These are phyloP conservation scores for Drosophila pseudoobscura DNA, from an alignment of 1,140 invertebrate species.

Conservation along the genomic window DNA sequence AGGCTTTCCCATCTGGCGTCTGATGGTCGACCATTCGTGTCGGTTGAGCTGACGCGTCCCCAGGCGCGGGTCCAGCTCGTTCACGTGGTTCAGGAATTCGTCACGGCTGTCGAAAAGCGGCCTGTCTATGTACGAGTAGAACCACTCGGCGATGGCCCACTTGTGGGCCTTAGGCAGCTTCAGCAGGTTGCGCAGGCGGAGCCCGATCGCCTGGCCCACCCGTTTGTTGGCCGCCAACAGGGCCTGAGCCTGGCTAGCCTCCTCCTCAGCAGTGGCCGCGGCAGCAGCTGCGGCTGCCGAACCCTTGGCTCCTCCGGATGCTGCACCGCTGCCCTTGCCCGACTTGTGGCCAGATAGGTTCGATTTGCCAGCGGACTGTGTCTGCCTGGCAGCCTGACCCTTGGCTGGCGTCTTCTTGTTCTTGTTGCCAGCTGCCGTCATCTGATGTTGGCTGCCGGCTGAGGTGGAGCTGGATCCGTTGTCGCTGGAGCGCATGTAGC, in stretches of 20 bases:
- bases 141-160: conserved; percentile 99
- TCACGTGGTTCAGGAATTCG: conserved; percentile 97
- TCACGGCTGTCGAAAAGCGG: conserved; percentile 97
- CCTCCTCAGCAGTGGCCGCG: conserved; percentile 34
- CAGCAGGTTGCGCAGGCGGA: conserved; percentile 96
- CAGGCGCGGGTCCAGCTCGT: conserved; percentile 96
- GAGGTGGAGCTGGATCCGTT: conserved; percentile 69
- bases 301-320: conserved; percentile 18
- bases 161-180: conserved; percentile 99
- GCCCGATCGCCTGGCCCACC: conserved; percentile 94
- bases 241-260: conserved; percentile 44
- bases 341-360: too few species aligned
- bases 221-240: conserved; percentile 63
- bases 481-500: conserved; percentile 74
- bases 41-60: conserved; percentile 93
- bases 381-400: background rate
- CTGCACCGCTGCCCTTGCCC: conserved; percentile 10
- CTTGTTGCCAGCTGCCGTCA: conserved; percentile 10
- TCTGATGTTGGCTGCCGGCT: conserved; percentile 17
- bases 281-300: conserved; percentile 36
- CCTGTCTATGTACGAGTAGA: conserved; percentile 99
- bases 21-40: conserved; percentile 97
- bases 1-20: conserved; percentile 98
- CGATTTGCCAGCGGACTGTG: background rate
- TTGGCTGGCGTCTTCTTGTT: conserved; percentile 40